Percentiles rank a stretch among this genome's conserved stretches.
Conservation (phyloP, 1,140 invertebrate species). For the Ostrea denselamellosa region DNA sequence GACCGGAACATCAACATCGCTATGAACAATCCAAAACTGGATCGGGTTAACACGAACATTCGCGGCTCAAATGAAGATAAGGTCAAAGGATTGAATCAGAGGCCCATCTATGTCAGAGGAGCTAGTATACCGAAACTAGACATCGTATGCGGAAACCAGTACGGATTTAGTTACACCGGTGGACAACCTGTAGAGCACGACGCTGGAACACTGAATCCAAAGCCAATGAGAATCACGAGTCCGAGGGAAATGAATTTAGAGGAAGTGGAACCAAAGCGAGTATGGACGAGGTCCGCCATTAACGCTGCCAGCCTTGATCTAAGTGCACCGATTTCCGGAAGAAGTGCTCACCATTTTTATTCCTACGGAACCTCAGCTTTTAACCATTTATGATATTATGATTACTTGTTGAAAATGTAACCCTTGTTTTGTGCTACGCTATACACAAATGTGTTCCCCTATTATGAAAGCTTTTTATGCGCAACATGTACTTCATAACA, state of each 20-base stretch:
- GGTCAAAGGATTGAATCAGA: background rate
- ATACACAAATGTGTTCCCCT: background rate
- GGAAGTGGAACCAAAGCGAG: conserved; percentile 44
- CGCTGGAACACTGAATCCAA: background rate
- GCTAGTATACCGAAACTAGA: conserved; percentile 52
- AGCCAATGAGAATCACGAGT: conserved; percentile 1
- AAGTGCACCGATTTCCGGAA: conserved; percentile 42
- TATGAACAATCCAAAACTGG: conserved; percentile 53
- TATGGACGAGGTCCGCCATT: conserved; percentile 54
- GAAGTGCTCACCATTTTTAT: conserved; percentile 51
- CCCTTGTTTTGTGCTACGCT: background rate
- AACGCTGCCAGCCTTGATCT: conserved; percentile 54
- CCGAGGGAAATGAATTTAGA: conserved; percentile 40
- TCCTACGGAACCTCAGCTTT: conserved; percentile 27
- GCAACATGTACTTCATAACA: background rate
- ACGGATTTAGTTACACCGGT: conserved; percentile 48
- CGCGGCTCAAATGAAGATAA: conserved; percentile 49
- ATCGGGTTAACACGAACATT: conserved; percentile 50
- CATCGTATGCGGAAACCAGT: conserved; percentile 49
- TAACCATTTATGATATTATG: conserved; percentile 45
- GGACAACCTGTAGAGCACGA: conserved; percentile 37
- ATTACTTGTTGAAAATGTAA: background rate
- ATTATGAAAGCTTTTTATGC: background rate
- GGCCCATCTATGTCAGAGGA: conserved; percentile 41
- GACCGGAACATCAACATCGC: conserved; percentile 50